phyloP scores from a whole-genome alignment of 2,113 vertebrate genomes.

The Limnothrissa miodon region DNA sequence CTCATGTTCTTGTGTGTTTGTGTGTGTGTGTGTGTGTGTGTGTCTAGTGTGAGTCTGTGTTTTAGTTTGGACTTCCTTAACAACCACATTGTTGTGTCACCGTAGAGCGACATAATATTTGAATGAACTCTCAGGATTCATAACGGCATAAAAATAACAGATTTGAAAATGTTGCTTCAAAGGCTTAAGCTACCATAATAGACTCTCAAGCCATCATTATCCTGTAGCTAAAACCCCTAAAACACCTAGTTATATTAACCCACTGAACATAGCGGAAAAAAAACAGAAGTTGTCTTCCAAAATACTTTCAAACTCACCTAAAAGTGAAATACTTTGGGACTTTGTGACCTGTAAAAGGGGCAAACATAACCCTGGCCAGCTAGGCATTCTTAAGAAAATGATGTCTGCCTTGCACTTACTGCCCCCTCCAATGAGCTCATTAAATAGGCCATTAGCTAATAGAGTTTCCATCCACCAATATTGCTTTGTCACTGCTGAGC shows the following conservation, averaged over 20 bases:
- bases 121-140: neutral
- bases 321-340: too few relatives aligned
- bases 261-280: neutral
- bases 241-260: neutral
- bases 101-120: neutral
- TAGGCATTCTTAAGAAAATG: neutral
- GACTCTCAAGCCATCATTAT: neutral
- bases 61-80: neutral
- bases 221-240: neutral
- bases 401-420: neutral
- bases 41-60: neutral
- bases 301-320: neutral
- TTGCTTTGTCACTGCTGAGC: neutral
- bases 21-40: neutral
- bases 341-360: neutral
- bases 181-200: neutral
- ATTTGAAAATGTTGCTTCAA: neutral
- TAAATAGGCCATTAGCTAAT: conserved; percentile 11
- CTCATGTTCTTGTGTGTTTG: neutral
- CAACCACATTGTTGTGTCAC: conserved; percentile 11
- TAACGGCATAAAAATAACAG: neutral
- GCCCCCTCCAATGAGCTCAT: neutral
- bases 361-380: neutral
- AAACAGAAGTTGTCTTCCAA: neutral
- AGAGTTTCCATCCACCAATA: conserved; percentile 16